Base-by-base conservation (phyloP, 2,888 invertebrate species). In the Drymonia ruficornis region DNA sequence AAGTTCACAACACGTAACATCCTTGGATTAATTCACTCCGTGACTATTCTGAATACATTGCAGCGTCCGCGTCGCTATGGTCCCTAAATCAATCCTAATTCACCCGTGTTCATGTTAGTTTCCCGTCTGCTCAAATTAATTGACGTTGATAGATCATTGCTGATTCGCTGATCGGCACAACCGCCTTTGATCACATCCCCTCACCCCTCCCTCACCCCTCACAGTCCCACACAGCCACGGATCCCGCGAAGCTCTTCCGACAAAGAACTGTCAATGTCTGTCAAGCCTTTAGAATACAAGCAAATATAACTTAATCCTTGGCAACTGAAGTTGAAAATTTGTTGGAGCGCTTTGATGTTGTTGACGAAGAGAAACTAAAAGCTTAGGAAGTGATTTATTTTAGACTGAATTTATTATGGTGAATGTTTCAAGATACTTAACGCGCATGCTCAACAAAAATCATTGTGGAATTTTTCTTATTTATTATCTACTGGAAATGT, bases 251-350 rank as follows among this genome's bases (percentile, higher is more conserved):
- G 55, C 53, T 61, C 57, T 58, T 52, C 61, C 60, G 52, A 61
- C 65, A 67, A 72, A 65, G 65, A 67, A 55, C 61, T 67, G 67
- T 63, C 70, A 57, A 61, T 69, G 60, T 53, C 67, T 62, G 58
- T 61, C 60, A 38, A 50, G 28, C 46, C 44, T 49, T 43, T 40
- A 19, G 42, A 50, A 13, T 15, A 36, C 49, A 48, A 59, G 13
- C 36, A 18, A 54, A 46, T 51, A 43, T 45, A 53, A 49, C 51
- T 34, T 50, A 51, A 49, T 29, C 13, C 31, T 42, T 49, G 12
- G 19, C 8, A 13, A 18, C 34, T n/a, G 56, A 46, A 42, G 43
- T 52, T 50, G 23, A 28, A 57, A 53, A 44, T 64, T 1, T 47
- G 13, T 36, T 36, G 47, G 44, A 9, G 43, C 42, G 34, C 16